Percentiles rank a stretch among this genome's conserved stretches.
These are phyloP conservation scores for Pampusana beccarii DNA, from an alignment of 2,113 vertebrate species.

Conservation along the genomic window DNA sequence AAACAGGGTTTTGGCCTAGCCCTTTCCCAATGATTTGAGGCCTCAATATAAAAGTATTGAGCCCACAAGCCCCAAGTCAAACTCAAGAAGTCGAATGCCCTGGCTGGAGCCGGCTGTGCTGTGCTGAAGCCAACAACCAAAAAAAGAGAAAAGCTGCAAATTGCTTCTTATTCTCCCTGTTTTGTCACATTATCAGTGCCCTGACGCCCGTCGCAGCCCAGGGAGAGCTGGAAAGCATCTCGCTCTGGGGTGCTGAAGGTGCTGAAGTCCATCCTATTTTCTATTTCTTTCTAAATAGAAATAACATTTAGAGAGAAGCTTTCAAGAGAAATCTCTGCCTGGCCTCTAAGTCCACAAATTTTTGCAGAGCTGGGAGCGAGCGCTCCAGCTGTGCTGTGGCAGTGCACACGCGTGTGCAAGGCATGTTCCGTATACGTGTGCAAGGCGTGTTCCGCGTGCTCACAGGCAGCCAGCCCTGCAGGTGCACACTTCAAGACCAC, in stretches of 20 bases:
- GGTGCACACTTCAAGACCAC: neutral
- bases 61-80: neutral
- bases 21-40: neutral
- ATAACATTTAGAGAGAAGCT: neutral
- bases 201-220: fast-evolving
- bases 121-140: neutral
- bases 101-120: neutral
- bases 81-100: neutral
- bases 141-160: neutral
- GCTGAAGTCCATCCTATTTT: neutral
- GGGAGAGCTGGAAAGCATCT: neutral
- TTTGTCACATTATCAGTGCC: neutral
- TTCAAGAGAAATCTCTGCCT: neutral
- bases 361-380: neutral
- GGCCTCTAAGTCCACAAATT: neutral
- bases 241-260: neutral
- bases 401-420: neutral
- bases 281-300: neutral
- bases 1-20: neutral
- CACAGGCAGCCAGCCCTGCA: neutral
- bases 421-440: neutral
- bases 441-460: neutral
- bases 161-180: neutral
- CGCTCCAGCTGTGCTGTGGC: neutral
- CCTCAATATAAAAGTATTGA: neutral